These are phyloP conservation scores for Thripadectes ignobilis DNA, from an alignment of 2,797 vertebrate species.

Conservation along the genomic window DNA sequence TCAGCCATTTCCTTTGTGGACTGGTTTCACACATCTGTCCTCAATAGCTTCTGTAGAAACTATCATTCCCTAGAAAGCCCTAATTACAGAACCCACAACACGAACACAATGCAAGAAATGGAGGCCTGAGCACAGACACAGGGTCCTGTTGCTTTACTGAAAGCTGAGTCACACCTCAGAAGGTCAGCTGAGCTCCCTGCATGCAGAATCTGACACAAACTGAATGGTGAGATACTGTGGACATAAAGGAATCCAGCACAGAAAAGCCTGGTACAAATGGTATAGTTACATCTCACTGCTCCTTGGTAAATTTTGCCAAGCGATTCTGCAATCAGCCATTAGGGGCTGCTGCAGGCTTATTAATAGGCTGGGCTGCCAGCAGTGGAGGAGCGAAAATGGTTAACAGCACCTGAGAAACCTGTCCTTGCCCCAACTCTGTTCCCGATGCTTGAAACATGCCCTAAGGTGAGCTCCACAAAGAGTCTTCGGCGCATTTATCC, in stretches of 20 bases:
- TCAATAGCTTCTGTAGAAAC: background rate
- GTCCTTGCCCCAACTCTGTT: background rate
- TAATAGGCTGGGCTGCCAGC: background rate
- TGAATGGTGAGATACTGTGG: background rate
- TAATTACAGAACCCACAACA: background rate
- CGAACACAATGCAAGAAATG: fast-evolving
- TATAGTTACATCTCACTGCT: background rate
- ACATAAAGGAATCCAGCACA: background rate
- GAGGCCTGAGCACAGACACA: fast-evolving
- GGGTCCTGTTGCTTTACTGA: background rate
- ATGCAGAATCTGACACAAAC: background rate
- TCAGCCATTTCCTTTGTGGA: background rate
- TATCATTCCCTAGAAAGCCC: background rate
- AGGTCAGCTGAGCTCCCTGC: background rate
- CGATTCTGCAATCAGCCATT: constrained; percentile 48
- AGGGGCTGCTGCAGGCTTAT: constrained; percentile 65
- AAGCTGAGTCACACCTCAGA: background rate
- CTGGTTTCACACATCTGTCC: background rate
- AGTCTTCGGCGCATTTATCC: background rate
- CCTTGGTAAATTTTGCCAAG: background rate
- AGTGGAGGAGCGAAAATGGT: background rate
- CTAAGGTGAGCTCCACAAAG: background rate
- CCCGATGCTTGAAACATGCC: background rate
- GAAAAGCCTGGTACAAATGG: background rate
- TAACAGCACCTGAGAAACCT: background rate